A percentile compares a stretch with the other conserved stretches of the same genome.
These are phyloP conservation scores for Neocrepidodera transversa DNA, from an alignment of 2,888 invertebrate genomes.

Conservation along the genomic window DNA sequence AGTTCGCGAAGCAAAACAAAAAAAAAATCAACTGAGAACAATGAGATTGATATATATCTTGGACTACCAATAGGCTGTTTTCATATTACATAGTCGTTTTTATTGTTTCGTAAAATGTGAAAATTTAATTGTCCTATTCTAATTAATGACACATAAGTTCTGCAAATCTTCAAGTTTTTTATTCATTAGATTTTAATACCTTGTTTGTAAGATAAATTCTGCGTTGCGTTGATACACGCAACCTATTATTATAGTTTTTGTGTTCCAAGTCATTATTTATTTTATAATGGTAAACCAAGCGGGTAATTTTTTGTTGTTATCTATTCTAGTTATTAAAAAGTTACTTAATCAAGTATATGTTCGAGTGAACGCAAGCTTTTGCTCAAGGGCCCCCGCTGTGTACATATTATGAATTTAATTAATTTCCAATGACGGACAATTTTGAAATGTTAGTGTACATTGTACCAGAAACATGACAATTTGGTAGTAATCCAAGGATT, in stretches of 20 bases:
- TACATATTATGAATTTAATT: slow-evolving; percentile 17
- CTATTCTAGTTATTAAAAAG: slow-evolving; percentile 18
- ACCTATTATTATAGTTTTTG: slow-evolving; percentile 5
- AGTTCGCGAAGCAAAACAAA: not conserved
- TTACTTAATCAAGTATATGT: slow-evolving; percentile 9
- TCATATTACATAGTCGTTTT: not conserved
- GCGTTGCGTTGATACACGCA: slow-evolving; percentile 2
- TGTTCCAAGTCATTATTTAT: slow-evolving; percentile 8
- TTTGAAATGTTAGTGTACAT: too few species aligned
- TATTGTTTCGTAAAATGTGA: not conserved
- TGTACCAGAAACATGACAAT: too few species aligned
- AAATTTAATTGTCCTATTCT: too few species aligned
- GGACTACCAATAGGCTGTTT: not conserved
- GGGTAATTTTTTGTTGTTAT: slow-evolving; percentile 9
- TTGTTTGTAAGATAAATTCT: not conserved
- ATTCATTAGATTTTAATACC: slow-evolving; percentile 3
- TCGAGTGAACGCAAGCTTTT: slow-evolving; percentile 1
- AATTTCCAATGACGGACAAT: slow-evolving; percentile 18
- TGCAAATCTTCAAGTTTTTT: too few species aligned
- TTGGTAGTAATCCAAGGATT: too few species aligned
- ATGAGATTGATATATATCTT: not conserved
- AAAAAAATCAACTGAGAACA: not conserved
- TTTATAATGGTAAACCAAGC: slow-evolving; percentile 7
- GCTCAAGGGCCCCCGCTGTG: slow-evolving; percentile 2
- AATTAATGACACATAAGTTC: too few species aligned